Evolutionary conservation across 1,140 invertebrate genomes (phyloP), one percentile per base, ranked within the genome.

Genomic region (Planococcus citri): DNA sequence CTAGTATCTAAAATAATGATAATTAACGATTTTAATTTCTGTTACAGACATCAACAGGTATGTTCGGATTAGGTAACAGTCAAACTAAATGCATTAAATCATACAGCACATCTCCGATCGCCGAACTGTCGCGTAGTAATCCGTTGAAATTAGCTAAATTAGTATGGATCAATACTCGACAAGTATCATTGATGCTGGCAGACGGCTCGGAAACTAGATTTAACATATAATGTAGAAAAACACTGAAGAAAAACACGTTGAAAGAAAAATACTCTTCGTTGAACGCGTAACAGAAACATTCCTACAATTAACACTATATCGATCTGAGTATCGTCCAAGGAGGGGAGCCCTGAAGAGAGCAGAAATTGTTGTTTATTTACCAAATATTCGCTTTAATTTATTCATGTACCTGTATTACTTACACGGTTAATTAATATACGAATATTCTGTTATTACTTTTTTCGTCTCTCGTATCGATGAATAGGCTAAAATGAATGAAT

Each of bases 71-170:
- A 69, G 92, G 92, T 1, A 91, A 93, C 74, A 89, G 91, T 1
- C 92, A 94, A 78, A 95, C 92, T 0, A 86, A 90, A 61, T 95
- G 94, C 76, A 87, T 95, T 29, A 95, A 95, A 78, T 94, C 94
- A 37, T 95, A 94, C 80, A 94, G 89, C 74, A 95, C 92, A 1
- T 89, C 90, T 9, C 93, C 93, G 0, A 89, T 95, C 74, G 88
- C 92, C 27, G 92, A 95, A 76, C 88, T 92, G 22, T 84, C 90
- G 0, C 83, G 91, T 1, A 80, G 91, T 29, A 94, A 93, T 81
- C 90, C 91, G 1, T 89, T 92, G 79, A 83, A 88, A n/a, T 81
- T 94, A 73, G 92, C 94, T 21, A 84, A 89, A 67, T 82, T 97
- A 10, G 88, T 95, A 3, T 97, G 94, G 94, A 92, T 94, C 29